Conservation (phyloP, 2,888 invertebrate genomes). For the Miltochrista miniata region DNA sequence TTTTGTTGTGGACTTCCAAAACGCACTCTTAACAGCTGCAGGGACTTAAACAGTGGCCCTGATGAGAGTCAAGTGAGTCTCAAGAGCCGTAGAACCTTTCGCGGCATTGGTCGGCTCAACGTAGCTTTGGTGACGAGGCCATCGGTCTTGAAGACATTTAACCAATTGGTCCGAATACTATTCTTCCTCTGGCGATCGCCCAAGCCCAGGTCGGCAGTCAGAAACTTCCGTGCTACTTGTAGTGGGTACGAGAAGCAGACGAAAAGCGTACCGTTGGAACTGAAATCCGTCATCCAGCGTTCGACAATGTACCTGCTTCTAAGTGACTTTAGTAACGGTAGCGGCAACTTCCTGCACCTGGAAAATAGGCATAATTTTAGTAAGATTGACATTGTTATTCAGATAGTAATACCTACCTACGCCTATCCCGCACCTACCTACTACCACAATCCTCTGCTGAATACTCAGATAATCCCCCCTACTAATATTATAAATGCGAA, state of each 20-base stretch:
- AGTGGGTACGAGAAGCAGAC: constrained; percentile 12
- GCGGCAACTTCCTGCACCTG: constrained; percentile 11
- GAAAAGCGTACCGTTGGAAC: constrained; percentile 3
- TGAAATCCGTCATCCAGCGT: not conserved
- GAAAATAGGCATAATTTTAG: not conserved
- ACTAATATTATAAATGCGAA: too few species aligned
- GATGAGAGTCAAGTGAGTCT: not conserved
- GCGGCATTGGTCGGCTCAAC: constrained; percentile 18
- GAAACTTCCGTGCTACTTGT: constrained; percentile 7
- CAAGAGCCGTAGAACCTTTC: not conserved
- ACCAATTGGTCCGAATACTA: constrained; percentile 2
- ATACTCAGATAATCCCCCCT: too few species aligned
- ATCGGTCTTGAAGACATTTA: constrained; percentile 2
- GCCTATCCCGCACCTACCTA: too few species aligned
- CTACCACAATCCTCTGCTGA: too few species aligned
- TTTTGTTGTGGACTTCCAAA: not conserved
- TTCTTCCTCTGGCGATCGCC: constrained; percentile 5
- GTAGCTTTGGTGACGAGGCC: constrained; percentile 11
- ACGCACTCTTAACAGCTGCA: not conserved
- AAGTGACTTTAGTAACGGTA: not conserved
- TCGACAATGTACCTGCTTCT: constrained; percentile 6
- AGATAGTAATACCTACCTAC: too few species aligned
- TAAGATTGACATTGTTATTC: not conserved
- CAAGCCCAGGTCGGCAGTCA: constrained; percentile 4
- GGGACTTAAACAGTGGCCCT: not conserved